Evolutionary conservation across 2,888 invertebrate genomes (phyloP).

Genomic region (Sturmia bella): DNA sequence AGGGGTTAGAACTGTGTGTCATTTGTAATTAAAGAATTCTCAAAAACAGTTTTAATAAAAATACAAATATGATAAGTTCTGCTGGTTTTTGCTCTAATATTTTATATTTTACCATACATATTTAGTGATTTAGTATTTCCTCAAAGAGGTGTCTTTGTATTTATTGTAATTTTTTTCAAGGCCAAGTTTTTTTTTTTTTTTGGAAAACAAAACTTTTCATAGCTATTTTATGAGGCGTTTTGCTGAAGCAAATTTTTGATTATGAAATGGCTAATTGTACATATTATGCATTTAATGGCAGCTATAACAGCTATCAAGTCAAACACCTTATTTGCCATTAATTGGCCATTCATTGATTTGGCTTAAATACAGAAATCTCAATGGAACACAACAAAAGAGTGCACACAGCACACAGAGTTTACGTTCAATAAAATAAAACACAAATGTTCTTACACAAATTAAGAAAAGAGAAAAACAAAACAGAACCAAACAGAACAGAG

Average conservation of each 20-base stretch:
- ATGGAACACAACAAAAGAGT: background rate
- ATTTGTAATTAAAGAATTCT: too few relatives aligned
- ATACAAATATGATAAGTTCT: too few relatives aligned
- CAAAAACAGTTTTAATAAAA: too few relatives aligned
- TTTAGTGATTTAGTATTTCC: too few relatives aligned
- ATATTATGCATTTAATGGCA: background rate
- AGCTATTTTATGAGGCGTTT: slow-evolving; percentile 47
- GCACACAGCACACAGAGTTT: background rate
- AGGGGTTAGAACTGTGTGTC: too few relatives aligned
- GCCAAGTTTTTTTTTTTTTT: too few relatives aligned
- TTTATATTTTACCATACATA: too few relatives aligned
- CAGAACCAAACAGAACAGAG: too few relatives aligned
- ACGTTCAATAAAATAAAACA: background rate
- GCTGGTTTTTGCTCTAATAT: too few relatives aligned
- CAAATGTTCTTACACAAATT: slow-evolving; percentile 47
- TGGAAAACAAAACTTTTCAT: too few relatives aligned
- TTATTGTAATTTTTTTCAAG: too few relatives aligned
- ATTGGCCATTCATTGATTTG: slow-evolving; percentile 61
- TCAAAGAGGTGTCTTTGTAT: too few relatives aligned
- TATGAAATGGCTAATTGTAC: slow-evolving; percentile 37
- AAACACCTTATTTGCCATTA: slow-evolving; percentile 66
- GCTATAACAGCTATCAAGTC: slow-evolving; percentile 26
- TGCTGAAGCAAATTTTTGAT: slow-evolving; percentile 43
- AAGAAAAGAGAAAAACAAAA: slow-evolving; percentile 35
- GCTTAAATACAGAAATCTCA: slow-evolving; percentile 30